A percentile compares a stretch with the other conserved stretches of the same genome.
Conservation (phyloP, 2,113 vertebrate genomes). For the Symphodus melops region DNA sequence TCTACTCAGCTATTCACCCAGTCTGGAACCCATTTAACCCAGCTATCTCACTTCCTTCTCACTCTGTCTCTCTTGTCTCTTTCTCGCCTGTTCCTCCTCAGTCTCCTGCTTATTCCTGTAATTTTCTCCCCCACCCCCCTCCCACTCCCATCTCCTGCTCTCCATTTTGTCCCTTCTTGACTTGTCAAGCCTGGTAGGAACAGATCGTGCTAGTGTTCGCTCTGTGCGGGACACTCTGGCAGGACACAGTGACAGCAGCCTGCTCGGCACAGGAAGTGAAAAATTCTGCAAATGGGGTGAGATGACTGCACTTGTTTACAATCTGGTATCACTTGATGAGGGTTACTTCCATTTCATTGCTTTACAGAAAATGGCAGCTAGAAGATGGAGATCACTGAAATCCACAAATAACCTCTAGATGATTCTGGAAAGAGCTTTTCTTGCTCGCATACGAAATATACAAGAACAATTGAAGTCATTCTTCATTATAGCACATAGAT, state of each 20-base stretch:
- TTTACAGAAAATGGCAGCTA: slow-evolving; percentile 1
- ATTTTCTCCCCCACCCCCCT: slow-evolving; percentile 1
- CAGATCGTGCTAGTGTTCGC: slow-evolving; percentile 52
- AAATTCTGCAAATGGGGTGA: slow-evolving; percentile 52
- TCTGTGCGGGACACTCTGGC: slow-evolving; percentile 55
- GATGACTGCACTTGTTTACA: slow-evolving; percentile 57
- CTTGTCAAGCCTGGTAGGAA: slow-evolving; percentile 49
- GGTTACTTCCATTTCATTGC: neutral
- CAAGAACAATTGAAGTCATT: neutral
- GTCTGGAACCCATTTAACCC: slow-evolving; percentile 65
- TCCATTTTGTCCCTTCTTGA: slow-evolving; percentile 52
- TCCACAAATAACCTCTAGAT: neutral
- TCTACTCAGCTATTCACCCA: slow-evolving; percentile 27
- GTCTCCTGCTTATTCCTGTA: slow-evolving; percentile 24
- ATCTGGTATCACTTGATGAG: slow-evolving; percentile 55
- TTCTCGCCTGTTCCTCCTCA: neutral
- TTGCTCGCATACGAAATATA: no score
- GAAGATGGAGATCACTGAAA: neutral
- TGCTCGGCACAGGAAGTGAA: slow-evolving; percentile 58
- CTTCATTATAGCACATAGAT: neutral
- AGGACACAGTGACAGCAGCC: slow-evolving; percentile 46
- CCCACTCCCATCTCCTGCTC: slow-evolving; percentile 29
- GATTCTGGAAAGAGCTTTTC: neutral
- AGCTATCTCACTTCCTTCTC: slow-evolving; percentile 39
- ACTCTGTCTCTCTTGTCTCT: slow-evolving; percentile 24